These are phyloP conservation scores for Ophioninae sp. DNA, from an alignment of 2,888 invertebrate genomes.

Conservation along the genomic window DNA sequence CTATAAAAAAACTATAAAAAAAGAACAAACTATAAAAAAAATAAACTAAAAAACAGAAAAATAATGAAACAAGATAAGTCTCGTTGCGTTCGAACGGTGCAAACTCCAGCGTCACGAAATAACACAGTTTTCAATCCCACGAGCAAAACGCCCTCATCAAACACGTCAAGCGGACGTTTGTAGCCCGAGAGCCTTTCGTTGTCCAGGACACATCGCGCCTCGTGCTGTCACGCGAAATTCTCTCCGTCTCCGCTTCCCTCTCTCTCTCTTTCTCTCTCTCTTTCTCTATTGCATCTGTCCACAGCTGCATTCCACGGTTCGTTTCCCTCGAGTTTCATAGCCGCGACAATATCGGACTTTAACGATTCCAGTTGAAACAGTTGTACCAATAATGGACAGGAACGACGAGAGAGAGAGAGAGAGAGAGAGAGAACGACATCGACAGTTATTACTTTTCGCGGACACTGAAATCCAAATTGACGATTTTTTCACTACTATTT, in stretches of 20 bases:
- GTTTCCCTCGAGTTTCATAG: conserved; percentile 49
- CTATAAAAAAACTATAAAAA: too few relatives aligned
- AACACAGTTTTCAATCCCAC: too few relatives aligned
- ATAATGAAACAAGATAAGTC: too few relatives aligned
- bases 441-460: neutral
- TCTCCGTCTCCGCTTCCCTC: conserved; percentile 1
- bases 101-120: too few relatives aligned
- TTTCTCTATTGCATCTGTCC: conserved; percentile 44
- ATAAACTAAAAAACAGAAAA: too few relatives aligned
- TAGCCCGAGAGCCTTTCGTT: neutral
- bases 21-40: too few relatives aligned
- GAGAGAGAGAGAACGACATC: conserved; percentile 9
- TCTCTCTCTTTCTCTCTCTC: conserved; percentile 20
- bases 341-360: conserved; percentile 47
- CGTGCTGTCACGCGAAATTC: conserved; percentile 44
- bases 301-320: conserved; percentile 55
- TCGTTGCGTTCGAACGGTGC: too few relatives aligned
- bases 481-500: neutral
- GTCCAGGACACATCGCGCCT: conserved; percentile 10
- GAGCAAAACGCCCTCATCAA: too few relatives aligned
- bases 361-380: conserved; percentile 42
- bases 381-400: conserved; percentile 24
- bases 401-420: conserved; percentile 8
- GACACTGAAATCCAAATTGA: neutral
- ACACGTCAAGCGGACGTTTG: neutral